Evolutionary conservation across 2,888 invertebrate genomes (phyloP).

Genomic region (Sussaba pulchella): DNA sequence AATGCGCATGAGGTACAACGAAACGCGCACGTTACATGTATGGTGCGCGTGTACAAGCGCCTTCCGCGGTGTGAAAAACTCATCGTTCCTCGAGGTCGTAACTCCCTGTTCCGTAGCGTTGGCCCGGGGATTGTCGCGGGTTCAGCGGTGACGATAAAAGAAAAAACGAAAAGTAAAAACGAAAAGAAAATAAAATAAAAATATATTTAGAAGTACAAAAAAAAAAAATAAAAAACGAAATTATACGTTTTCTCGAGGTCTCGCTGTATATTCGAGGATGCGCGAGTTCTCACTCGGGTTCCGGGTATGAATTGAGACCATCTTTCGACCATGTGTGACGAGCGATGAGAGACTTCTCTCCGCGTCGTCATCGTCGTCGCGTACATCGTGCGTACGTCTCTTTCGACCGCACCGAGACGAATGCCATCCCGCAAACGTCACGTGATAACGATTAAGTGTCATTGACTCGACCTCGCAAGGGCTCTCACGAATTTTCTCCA

Average conservation of each 20-base stretch:
- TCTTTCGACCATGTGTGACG: conserved; percentile 58
- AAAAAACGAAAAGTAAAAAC: neutral
- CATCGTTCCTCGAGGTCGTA: conserved; percentile 45
- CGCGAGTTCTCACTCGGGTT: conserved; percentile 52
- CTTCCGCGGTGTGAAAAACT: conserved; percentile 49
- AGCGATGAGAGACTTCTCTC: neutral
- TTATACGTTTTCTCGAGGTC: conserved; percentile 23
- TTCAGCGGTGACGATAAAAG: conserved; percentile 19
- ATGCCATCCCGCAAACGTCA: conserved; percentile 9
- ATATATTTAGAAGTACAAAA: neutral
- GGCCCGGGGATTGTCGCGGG: neutral
- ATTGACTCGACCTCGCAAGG: conserved; percentile 13
- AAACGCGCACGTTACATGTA: neutral
- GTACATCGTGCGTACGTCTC: too few species aligned
- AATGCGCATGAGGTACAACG: conserved; percentile 9
- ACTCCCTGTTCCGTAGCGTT: conserved; percentile 20
- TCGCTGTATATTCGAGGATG: neutral
- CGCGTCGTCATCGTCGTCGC: too few species aligned
- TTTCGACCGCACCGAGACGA: neutral
- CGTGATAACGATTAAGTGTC: conserved; percentile 55
- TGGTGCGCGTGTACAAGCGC: neutral
- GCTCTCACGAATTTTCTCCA: conserved; percentile 31
- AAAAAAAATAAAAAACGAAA: conserved; percentile 25
- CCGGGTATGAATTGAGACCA: conserved; percentile 57
- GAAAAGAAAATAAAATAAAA: neutral